Conservation (phyloP, 2,888 invertebrate species). For the Cylindroiulus punctatus region DNA sequence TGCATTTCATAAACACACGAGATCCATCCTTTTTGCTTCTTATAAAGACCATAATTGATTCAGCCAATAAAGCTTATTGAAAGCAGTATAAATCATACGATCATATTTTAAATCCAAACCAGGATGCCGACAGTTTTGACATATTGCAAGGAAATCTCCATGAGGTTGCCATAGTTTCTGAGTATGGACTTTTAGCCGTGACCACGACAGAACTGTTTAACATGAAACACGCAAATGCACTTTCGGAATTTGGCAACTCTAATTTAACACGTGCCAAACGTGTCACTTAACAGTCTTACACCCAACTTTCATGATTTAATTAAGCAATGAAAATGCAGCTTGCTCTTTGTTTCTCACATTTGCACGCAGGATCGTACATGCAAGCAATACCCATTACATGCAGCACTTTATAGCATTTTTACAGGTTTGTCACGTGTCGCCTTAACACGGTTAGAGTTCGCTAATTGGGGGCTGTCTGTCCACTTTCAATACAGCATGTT, state of each 20-base stretch:
- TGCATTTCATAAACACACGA: no score
- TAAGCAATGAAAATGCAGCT: neutral
- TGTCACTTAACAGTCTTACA: conserved; percentile 31
- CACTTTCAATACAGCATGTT: neutral
- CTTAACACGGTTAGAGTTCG: neutral
- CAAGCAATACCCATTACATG: neutral
- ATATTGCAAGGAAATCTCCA: neutral
- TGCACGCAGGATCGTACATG: neutral
- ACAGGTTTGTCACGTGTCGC: neutral
- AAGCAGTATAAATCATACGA: neutral
- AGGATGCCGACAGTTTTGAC: neutral
- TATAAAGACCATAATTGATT: neutral
- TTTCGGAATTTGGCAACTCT: neutral
- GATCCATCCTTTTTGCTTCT: no score
- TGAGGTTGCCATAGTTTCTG: neutral
- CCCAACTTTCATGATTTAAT: conserved; percentile 10
- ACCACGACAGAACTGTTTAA: neutral
- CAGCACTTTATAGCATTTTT: neutral
- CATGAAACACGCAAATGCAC: conserved; percentile 21
- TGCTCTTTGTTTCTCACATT: neutral
- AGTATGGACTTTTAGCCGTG: neutral
- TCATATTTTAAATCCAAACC: neutral
- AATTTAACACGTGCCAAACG: neutral
- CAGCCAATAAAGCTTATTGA: neutral
- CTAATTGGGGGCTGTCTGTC: neutral